Conservation (phyloP, 2,113 vertebrate genomes). For the Litocranius walleri region DNA sequence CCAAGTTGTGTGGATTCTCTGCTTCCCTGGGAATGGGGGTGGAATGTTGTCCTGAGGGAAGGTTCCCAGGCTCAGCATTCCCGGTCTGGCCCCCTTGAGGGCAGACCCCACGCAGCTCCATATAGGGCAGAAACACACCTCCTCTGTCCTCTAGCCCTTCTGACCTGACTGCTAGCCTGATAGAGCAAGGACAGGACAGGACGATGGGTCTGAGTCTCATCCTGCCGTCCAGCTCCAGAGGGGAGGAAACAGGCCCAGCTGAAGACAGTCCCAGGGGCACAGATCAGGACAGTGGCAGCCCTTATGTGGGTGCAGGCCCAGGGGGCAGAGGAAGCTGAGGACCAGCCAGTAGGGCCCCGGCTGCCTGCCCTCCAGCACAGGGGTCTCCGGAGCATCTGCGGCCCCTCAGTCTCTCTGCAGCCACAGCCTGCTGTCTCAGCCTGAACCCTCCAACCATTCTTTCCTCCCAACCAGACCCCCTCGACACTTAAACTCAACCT, state of each 20-base stretch:
- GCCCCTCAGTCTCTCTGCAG: background rate
- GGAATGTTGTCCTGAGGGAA: background rate
- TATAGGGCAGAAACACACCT: background rate
- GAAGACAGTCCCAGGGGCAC: slow-evolving; percentile 45
- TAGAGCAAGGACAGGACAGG: background rate
- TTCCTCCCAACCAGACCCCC: background rate
- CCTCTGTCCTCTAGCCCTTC: background rate
- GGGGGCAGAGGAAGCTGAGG: background rate
- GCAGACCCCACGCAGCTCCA: background rate
- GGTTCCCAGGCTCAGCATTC: slow-evolving; percentile 12
- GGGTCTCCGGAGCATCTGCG: too few relatives aligned
- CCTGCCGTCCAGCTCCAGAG: background rate
- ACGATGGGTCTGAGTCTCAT: background rate
- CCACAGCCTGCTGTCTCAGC: background rate
- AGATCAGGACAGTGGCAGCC: slow-evolving; percentile 61
- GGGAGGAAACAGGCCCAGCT: slow-evolving; percentile 49
- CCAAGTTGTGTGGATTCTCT: background rate
- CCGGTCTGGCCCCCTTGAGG: background rate
- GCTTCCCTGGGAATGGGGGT: background rate
- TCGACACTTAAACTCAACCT: background rate
- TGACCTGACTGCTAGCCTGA: background rate
- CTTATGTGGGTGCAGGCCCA: background rate
- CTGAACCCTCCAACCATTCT: background rate
- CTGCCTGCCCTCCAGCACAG: background rate
- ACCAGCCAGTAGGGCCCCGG: background rate